Base-by-base conservation (phyloP, 2,113 vertebrate species). In the Meles meles region DNA sequence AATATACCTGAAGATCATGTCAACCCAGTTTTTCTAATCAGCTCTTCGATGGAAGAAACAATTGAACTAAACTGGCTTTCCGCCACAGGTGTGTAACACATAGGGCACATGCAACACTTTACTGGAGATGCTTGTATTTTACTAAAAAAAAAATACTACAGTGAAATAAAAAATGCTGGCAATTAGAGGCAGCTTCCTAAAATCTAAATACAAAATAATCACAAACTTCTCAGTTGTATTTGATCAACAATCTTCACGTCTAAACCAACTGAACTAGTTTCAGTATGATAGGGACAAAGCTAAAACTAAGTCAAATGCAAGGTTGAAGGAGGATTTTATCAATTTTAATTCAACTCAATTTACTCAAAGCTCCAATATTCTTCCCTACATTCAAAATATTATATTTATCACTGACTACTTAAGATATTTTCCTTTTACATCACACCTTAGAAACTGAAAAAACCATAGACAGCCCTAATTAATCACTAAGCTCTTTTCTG, bases 271-370 rank as follows among this genome's bases (percentile, higher is more conserved):
- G 31, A 88, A 69, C 84, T 67, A 83, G 14, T 90, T 82, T 90
- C 63, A 74, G n/a, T 80, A 27, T 82, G 27, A 79, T 18, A 61
- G 0, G 11, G 29, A 55, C n/a, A 92, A 92, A 94, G 80, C 37
- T 86, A 80, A 77, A 90, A 93, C 23, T n/a, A 74, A 89, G 27
- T 65, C 72, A 95, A 87, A 95, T 57, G 25, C 14, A 93, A 93
- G 21, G 27, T 3, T 90, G 39, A 93, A 71, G 34, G 37, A 89
- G n/a, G 21, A 72, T 79, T 74, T 61, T 67, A 69, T 34, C 81
- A 84, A 95, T 79, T 96, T 94, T 88, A 96, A 89, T 80, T 29
- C 67, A 96, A 94, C 67, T 93, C 44, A 92, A 71, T 90, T 86
- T 82, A 49, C 25, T 63, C 47, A 86, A 94, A 94, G 14, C 25